These are phyloP conservation scores for Melopsittacus undulatus DNA, from an alignment of 2,797 vertebrate species.

Conservation along the genomic window DNA sequence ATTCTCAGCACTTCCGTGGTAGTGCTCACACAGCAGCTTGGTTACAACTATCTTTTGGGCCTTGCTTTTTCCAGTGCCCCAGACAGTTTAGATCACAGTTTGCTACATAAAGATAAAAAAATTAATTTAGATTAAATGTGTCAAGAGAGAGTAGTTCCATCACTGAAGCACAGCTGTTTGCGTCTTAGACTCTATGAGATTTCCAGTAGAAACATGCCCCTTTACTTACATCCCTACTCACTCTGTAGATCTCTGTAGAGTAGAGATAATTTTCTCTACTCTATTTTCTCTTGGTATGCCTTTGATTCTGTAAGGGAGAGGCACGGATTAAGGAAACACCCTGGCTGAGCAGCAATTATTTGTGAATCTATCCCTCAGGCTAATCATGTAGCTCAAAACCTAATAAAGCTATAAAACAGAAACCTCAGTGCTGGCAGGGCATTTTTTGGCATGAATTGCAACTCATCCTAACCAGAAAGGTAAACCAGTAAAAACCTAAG, in stretches of 20 bases:
- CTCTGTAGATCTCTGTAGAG: neutral
- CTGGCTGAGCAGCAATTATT: constrained; percentile 53
- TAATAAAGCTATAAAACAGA: constrained; percentile 47
- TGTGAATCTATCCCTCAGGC: constrained; percentile 46
- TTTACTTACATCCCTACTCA: neutral
- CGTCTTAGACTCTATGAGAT: neutral
- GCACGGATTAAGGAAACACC: constrained; percentile 52
- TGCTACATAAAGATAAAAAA: constrained; percentile 1
- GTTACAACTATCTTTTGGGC: neutral
- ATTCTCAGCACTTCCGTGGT: neutral
- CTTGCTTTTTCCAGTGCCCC: neutral
- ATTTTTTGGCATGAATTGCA: constrained; percentile 32
- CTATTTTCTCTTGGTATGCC: neutral
- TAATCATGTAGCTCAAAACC: constrained; percentile 25
- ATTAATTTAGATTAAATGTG: constrained; percentile 27
- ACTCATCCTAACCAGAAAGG: neutral
- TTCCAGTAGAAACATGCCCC: constrained; percentile 24
- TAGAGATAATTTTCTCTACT: constrained; percentile 22
- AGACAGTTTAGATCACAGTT: neutral
- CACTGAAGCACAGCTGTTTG: neutral
- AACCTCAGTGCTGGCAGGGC: constrained; percentile 2
- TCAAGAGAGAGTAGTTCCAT: neutral
- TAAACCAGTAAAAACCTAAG: neutral
- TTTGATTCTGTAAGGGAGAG: constrained; percentile 49
- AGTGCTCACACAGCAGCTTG: neutral